phyloP scores from a whole-genome alignment of 1,140 invertebrate genomes.

The Zaprionus gabonicus region DNA sequence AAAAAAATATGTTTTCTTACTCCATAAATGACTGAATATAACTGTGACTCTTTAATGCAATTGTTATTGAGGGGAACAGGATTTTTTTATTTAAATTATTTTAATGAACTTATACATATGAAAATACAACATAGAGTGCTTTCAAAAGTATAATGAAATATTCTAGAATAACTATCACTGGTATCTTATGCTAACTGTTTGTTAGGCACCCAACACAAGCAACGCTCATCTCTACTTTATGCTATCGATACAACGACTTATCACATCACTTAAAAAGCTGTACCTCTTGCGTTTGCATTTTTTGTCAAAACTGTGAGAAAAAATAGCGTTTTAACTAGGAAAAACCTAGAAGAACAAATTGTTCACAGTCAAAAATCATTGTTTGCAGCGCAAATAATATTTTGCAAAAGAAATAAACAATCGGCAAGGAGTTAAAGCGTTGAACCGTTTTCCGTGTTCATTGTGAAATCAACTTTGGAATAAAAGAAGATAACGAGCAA shows the following conservation, averaged over 20 bases:
- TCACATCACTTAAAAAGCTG: constrained; percentile 11
- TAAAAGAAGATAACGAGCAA: not conserved
- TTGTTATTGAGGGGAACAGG: not conserved
- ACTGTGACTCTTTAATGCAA: not conserved
- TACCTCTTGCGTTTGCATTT: constrained; percentile 29
- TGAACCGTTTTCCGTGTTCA: not conserved
- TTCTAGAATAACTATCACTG: not conserved
- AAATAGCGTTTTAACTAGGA: constrained; percentile 7
- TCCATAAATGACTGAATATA: too few relatives aligned
- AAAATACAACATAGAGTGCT: not conserved
- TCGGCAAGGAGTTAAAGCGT: not conserved
- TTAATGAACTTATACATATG: not conserved
- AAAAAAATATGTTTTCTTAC: too few relatives aligned
- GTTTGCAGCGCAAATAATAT: constrained; percentile 21
- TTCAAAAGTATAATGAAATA: not conserved
- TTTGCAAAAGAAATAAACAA: not conserved
- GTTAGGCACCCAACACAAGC: not conserved
- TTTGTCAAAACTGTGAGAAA: constrained; percentile 37
- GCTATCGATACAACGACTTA: not conserved
- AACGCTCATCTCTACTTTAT: not conserved
- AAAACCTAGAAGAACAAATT: not conserved
- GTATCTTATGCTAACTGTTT: not conserved
- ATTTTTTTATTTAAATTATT: not conserved
- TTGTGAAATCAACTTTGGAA: constrained; percentile 6
- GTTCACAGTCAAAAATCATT: not conserved